Conservation (phyloP, 2,888 invertebrate genomes). For the Idaea dimidiata region DNA sequence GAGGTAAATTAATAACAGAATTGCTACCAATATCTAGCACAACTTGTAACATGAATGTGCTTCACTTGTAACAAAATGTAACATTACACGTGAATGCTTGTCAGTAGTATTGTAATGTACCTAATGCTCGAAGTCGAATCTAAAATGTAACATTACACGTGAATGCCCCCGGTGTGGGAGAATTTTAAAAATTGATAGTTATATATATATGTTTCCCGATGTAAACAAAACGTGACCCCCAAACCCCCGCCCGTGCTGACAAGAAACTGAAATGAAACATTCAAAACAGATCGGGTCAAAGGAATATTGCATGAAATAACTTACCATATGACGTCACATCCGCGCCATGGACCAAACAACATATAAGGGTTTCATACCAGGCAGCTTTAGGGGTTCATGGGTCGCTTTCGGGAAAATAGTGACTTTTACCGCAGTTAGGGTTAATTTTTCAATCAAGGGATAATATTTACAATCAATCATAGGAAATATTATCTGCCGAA, state of each 20-base stretch:
- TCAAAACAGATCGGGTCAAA: conserved; percentile 44
- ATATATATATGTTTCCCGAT: neutral
- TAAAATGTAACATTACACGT: too few relatives aligned
- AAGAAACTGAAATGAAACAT: conserved; percentile 40
- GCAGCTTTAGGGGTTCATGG: neutral
- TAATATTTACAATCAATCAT: neutral
- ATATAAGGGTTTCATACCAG: conserved; percentile 43
- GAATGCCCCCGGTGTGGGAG: too few relatives aligned
- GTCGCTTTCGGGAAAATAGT: neutral
- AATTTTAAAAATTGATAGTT: neutral
- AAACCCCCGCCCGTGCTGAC: conserved; percentile 15
- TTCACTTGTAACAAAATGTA: too few relatives aligned
- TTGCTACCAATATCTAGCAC: too few relatives aligned
- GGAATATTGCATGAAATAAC: conserved; percentile 35
- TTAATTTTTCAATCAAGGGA: neutral
- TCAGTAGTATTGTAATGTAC: too few relatives aligned
- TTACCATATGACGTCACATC: conserved; percentile 42
- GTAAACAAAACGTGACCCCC: conserved; percentile 7
- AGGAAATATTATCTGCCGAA: neutral
- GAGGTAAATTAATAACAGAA: too few relatives aligned
- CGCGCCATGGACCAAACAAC: conserved; percentile 42
- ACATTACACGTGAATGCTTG: too few relatives aligned
- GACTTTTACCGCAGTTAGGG: too few relatives aligned
- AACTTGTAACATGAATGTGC: too few relatives aligned
- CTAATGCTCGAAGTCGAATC: too few relatives aligned